Evolutionary conservation across 2,888 invertebrate genomes (phyloP).

Genomic region (Atrina japonica): DNA sequence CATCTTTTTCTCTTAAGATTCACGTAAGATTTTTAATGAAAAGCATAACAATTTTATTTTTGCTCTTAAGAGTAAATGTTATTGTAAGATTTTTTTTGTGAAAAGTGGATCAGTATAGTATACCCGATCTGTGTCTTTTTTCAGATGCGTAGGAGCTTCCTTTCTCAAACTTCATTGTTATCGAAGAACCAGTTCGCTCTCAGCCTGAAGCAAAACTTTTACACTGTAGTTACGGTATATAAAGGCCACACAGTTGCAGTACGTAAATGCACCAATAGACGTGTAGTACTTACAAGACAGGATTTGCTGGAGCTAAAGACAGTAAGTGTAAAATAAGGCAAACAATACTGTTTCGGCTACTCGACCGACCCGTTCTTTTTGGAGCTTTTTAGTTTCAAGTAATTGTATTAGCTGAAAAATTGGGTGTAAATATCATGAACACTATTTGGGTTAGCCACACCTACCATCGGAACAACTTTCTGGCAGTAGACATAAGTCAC

Average conservation of each 20-base stretch:
- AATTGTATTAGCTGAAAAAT: too few relatives aligned
- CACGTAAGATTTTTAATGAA: too few relatives aligned
- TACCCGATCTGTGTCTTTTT: not conserved
- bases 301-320: conserved; percentile 59
- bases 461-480: too few relatives aligned
- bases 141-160: conserved; percentile 24
- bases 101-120: too few relatives aligned
- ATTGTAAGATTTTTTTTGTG: too few relatives aligned
- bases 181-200: not conserved
- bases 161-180: not conserved
- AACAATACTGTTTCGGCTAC: too few relatives aligned
- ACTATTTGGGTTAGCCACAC: too few relatives aligned
- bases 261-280: conserved; percentile 31
- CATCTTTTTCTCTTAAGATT: too few relatives aligned
- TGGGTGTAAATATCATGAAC: too few relatives aligned
- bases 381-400: not conserved
- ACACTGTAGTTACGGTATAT: conserved; percentile 24
- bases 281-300: conserved; percentile 39
- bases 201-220: not conserved
- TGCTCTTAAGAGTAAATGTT: not conserved
- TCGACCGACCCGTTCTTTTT: too few relatives aligned
- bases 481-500: too few relatives aligned
- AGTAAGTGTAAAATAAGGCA: conserved; percentile 36
- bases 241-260: conserved; percentile 53
- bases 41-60: too few relatives aligned